These are phyloP conservation scores for Mormyrus lacerda DNA, from an alignment of 2,113 vertebrate genomes.

Conservation along the genomic window DNA sequence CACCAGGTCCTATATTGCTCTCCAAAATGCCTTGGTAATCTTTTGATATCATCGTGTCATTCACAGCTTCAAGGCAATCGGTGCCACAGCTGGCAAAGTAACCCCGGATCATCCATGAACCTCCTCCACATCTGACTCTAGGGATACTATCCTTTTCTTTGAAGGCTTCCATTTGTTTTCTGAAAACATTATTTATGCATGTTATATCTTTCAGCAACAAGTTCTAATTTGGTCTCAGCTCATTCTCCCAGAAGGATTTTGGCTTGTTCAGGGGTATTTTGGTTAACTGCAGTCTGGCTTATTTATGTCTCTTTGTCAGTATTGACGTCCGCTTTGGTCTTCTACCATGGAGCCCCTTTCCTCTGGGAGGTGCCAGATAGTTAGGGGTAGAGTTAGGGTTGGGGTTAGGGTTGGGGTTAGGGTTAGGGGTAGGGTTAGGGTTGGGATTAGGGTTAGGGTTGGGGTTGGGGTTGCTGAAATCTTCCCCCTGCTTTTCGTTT, in stretches of 20 bases:
- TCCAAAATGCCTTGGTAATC: neutral
- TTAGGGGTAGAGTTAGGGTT: too few relatives aligned
- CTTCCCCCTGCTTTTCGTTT: neutral
- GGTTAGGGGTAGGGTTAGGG: too few relatives aligned
- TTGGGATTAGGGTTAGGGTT: too few relatives aligned
- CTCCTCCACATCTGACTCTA: neutral
- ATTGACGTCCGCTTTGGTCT: neutral
- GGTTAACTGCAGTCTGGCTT: neutral
- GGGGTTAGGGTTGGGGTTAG: too few relatives aligned
- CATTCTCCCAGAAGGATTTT: neutral
- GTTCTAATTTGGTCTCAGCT: neutral
- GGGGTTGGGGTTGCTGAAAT: too few relatives aligned
- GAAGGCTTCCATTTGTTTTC: neutral
- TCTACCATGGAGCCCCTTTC: neutral
- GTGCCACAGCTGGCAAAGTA: neutral
- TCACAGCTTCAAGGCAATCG: neutral
- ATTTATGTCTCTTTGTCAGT: neutral
- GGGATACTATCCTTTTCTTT: neutral
- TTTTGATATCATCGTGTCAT: neutral
- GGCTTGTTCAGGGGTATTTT: neutral
- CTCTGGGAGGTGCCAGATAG: neutral
- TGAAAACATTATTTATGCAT: neutral
- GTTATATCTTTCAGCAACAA: neutral
- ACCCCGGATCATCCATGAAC: neutral
- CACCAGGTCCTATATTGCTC: neutral